Evolutionary conservation across 2,888 invertebrate species (phyloP).

Genomic region (Hirtodrosophila cameraria): DNA sequence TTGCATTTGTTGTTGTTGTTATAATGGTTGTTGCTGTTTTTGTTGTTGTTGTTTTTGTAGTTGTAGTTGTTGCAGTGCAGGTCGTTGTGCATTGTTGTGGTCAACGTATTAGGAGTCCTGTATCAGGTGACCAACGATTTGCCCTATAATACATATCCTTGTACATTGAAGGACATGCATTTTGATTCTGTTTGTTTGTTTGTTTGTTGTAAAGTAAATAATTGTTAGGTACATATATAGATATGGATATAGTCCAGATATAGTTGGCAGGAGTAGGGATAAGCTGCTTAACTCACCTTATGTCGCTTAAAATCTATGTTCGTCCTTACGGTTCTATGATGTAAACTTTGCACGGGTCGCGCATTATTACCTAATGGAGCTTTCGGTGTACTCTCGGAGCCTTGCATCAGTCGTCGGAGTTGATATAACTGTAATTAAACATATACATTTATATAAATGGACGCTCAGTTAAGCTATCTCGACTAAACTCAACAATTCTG

Average conservation of each 20-base stretch:
- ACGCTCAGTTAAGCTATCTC: background rate
- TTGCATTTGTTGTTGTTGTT: slow-evolving; percentile 41
- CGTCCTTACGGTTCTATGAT: slow-evolving; percentile 97
- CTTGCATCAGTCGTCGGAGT: slow-evolving; percentile 94
- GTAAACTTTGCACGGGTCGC: slow-evolving; percentile 95
- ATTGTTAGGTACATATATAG: background rate
- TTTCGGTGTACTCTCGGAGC: slow-evolving; percentile 92
- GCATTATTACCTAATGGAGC: slow-evolving; percentile 97
- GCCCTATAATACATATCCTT: slow-evolving; percentile 94
- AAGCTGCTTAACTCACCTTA: slow-evolving; percentile 84
- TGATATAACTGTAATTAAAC: slow-evolving; percentile 89
- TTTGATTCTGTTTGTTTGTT: slow-evolving; percentile 83
- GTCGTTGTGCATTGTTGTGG: no score
- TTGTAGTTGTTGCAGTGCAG: slow-evolving; percentile 14
- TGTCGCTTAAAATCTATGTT: slow-evolving; percentile 97
- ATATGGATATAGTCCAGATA: no score
- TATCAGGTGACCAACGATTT: slow-evolving; percentile 84
- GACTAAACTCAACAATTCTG: no score
- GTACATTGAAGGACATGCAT: slow-evolving; percentile 93
- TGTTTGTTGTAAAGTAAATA: no score
- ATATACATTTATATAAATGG: background rate
- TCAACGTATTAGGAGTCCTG: slow-evolving; percentile 84
- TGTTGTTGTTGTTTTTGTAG: slow-evolving; percentile 12
- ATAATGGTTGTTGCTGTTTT: slow-evolving; percentile 46
- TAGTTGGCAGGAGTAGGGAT: no score